Evolutionary conservation across 2,797 vertebrate genomes (phyloP).

Genomic region (Bradypodion pumilum): DNA sequence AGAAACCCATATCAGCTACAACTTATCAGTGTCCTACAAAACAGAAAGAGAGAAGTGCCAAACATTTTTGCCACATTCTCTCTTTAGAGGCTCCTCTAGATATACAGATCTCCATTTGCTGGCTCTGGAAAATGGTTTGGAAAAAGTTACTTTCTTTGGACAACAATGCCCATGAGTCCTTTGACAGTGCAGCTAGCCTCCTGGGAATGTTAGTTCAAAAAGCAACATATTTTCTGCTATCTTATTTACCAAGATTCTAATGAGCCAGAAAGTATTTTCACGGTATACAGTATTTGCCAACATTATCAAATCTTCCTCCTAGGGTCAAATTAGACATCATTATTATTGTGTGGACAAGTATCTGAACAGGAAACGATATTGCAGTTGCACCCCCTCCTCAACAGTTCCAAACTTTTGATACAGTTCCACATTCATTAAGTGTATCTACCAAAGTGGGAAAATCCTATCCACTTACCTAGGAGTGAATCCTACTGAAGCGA

Average conservation of each 20-base stretch:
- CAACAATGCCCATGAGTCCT: too few relatives aligned
- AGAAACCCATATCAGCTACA: constrained; percentile 10
- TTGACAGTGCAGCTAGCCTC: too few relatives aligned
- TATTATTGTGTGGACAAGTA: not conserved
- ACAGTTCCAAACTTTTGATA: not conserved
- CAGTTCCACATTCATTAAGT: too few relatives aligned
- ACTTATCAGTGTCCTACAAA: not conserved
- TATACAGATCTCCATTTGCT: too few relatives aligned
- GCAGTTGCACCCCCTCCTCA: not conserved
- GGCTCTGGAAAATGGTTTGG: too few relatives aligned
- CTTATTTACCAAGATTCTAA: not conserved
- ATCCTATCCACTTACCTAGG: not conserved
- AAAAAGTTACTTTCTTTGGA: too few relatives aligned
- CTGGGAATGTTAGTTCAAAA: too few relatives aligned
- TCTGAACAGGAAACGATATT: not conserved
- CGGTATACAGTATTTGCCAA: not conserved
- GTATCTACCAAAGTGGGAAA: too few relatives aligned
- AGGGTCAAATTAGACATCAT: not conserved
- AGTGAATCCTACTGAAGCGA: not conserved
- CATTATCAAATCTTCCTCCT: not conserved
- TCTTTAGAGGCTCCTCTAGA: not conserved
- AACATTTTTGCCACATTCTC: not conserved
- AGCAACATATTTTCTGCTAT: not conserved
- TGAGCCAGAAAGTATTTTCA: not conserved
- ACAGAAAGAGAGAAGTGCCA: not conserved